These are phyloP conservation scores for Dynastes grantii DNA, from an alignment of 2,888 invertebrate species.

Conservation along the genomic window DNA sequence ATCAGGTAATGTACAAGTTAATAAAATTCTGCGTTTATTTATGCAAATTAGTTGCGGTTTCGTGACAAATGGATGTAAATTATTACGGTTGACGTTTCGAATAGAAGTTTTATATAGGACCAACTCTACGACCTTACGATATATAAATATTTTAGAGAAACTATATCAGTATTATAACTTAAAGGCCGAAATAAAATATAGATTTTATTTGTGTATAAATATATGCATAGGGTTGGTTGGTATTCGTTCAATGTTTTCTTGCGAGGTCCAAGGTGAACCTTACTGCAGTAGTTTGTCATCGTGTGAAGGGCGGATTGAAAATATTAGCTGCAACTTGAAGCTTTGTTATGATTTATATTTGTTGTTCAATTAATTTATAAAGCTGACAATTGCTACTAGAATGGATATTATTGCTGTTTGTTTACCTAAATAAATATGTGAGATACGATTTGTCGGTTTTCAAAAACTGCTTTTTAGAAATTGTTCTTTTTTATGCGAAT, in stretches of 20 bases:
- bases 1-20: conserved; percentile 24
- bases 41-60: conserved; percentile 24
- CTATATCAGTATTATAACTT: neutral
- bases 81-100: conserved; percentile 21
- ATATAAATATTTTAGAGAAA: neutral
- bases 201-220: neutral
- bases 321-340: neutral
- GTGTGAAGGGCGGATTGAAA: neutral
- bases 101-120: neutral
- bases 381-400: too few species aligned
- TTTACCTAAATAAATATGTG: too few species aligned
- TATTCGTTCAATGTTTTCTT: neutral
- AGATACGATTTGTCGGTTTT: too few species aligned
- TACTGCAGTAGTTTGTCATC: neutral
- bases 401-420: too few species aligned
- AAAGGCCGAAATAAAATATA: conserved; percentile 2
- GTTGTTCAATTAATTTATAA: too few species aligned
- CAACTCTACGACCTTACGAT: neutral
- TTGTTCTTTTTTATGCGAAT: too few species aligned
- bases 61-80: conserved; percentile 28
- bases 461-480: too few species aligned
- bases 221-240: neutral
- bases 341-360: too few species aligned
- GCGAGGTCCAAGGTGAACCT: neutral
- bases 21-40: conserved; percentile 28